These are phyloP conservation scores for Setipinna tenuifilis DNA, from an alignment of 2,797 vertebrate species.

Conservation along the genomic window DNA sequence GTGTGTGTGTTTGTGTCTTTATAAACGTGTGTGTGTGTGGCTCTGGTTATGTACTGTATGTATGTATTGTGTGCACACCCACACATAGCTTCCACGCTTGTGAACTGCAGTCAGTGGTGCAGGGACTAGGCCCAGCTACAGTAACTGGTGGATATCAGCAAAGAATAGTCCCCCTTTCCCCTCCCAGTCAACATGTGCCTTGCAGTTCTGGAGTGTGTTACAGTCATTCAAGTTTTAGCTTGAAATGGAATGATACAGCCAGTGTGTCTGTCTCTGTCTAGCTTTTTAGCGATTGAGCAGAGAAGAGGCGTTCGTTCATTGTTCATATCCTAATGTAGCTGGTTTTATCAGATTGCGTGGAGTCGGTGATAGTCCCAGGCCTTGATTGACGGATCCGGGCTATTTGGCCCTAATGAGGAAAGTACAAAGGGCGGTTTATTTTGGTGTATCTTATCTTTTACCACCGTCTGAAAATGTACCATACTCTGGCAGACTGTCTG, in stretches of 20 bases:
- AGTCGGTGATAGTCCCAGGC: background rate
- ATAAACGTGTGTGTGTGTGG: background rate
- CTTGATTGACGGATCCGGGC: background rate
- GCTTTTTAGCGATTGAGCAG: background rate
- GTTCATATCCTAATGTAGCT: background rate
- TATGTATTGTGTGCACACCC: background rate
- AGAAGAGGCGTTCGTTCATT: background rate
- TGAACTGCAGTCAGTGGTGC: background rate
- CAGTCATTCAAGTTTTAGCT: background rate
- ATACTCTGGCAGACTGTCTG: background rate
- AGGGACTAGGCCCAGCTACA: background rate
- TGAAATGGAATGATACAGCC: background rate
- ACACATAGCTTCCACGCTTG: background rate
- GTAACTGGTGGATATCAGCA: background rate
- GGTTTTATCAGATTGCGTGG: background rate
- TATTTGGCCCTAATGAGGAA: background rate
- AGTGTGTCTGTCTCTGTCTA: background rate
- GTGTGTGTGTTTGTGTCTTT: background rate
- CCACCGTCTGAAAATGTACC: background rate
- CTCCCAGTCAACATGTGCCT: background rate
- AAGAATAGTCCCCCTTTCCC: background rate
- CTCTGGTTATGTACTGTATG: background rate
- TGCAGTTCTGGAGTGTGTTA: background rate
- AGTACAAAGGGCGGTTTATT: background rate
- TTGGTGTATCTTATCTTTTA: background rate